Conservation (phyloP, 2,113 vertebrate genomes). For the Rutilus rutilus region DNA sequence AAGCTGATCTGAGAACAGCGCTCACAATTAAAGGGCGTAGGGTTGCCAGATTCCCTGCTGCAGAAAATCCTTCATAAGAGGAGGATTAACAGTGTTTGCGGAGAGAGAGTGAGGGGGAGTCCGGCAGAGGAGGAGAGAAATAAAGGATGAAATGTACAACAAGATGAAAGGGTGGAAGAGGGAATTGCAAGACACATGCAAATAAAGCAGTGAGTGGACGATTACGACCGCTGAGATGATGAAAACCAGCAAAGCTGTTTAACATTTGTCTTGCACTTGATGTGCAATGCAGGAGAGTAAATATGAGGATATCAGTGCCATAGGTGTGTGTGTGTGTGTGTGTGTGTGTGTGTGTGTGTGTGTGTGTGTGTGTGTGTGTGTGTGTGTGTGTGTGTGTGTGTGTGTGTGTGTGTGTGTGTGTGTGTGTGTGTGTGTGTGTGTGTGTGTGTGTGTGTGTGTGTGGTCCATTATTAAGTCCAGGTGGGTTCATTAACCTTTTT, state of each 20-base stretch:
- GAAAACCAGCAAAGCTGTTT: background rate
- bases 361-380: background rate
- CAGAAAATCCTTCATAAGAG: conserved; percentile 11
- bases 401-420: background rate
- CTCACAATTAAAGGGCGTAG: background rate
- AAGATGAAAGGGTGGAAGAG: background rate
- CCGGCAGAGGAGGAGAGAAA: background rate
- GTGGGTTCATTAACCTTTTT: conserved; percentile 51
- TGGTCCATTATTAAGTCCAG: conserved; percentile 29
- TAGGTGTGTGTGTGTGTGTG: background rate
- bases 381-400: background rate
- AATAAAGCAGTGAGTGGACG: background rate
- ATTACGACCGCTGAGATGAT: conserved; percentile 16
- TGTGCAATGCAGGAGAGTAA: background rate
- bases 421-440: background rate
- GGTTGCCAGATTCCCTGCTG: conserved; percentile 38
- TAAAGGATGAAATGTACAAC: background rate
- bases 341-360: background rate
- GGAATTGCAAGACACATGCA: background rate
- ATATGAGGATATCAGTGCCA: background rate
- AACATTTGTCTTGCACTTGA: conserved; percentile 26
- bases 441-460: background rate
- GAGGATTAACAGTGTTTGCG: conserved; percentile 37
- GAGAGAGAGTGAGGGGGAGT: conserved; percentile 8
- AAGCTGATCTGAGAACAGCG: background rate